These are phyloP conservation scores for Bicyclus anynana DNA, from an alignment of 1,140 invertebrate species.

Conservation along the genomic window DNA sequence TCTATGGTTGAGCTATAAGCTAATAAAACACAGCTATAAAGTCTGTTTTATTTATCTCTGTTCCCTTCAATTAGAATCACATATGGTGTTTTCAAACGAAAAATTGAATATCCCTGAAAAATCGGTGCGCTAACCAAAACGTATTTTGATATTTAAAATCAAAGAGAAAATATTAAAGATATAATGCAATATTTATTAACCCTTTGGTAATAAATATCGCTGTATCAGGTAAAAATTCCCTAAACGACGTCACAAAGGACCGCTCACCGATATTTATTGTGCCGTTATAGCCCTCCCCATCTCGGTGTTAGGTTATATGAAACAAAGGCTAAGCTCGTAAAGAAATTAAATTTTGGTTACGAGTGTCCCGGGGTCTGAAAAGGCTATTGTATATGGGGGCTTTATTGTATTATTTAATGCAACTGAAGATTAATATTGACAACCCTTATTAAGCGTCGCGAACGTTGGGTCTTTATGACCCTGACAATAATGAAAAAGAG, in stretches of 20 bases:
- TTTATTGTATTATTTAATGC: conserved; percentile 5
- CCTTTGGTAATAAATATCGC: neutral
- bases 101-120: no score
- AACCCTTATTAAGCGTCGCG: neutral
- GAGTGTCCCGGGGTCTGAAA: neutral
- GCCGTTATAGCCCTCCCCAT: conserved; percentile 4
- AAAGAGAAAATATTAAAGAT: neutral
- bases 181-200: neutral
- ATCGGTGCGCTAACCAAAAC: no score
- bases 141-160: no score
- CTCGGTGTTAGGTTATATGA: conserved; percentile 3
- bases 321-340: conserved; percentile 7
- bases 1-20: no score
- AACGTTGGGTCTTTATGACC: neutral
- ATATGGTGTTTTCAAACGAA: no score
- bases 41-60: no score
- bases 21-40: no score
- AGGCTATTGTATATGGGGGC: neutral
- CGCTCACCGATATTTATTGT: conserved; percentile 4
- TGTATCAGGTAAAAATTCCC: conserved; percentile 2
- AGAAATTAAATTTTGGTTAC: conserved; percentile 5
- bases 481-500: neutral
- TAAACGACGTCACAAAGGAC: conserved; percentile 6
- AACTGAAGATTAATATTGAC: neutral
- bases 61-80: no score